These are phyloP conservation scores for Desmophyllum pertusum DNA, from an alignment of 92 coral and sea anemone genomes.

Conservation along the genomic window DNA sequence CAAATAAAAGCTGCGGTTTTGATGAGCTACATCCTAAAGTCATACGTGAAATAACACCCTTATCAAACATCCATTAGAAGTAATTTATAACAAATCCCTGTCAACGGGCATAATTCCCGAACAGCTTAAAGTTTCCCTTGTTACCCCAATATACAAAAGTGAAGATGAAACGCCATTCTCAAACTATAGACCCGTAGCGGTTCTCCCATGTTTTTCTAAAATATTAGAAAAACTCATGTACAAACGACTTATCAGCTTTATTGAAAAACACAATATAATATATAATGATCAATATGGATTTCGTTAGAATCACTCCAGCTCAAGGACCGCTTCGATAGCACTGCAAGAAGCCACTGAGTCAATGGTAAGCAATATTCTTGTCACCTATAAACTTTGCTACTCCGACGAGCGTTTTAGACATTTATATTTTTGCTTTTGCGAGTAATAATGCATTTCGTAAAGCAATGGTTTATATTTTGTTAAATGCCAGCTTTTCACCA, in stretches of 20 bases:
- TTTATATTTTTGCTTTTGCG: too few relatives aligned
- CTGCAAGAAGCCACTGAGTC: too few relatives aligned
- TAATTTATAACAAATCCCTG: background rate
- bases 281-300: background rate
- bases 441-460: too few relatives aligned
- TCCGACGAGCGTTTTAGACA: too few relatives aligned
- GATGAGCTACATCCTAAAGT: background rate
- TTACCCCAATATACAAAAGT: background rate
- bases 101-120: background rate
- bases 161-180: constrained; percentile 6
- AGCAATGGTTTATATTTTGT: too few relatives aligned
- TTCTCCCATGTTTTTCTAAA: background rate
- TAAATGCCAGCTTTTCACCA: too few relatives aligned
- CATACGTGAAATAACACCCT: background rate
- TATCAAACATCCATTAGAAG: background rate
- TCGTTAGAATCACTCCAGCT: background rate
- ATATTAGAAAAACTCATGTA: background rate
- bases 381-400: too few relatives aligned
- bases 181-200: too few relatives aligned
- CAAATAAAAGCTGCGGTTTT: background rate
- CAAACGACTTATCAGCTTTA: too few relatives aligned
- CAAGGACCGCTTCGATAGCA: too few relatives aligned
- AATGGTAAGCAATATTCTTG: too few relatives aligned
- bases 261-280: background rate
- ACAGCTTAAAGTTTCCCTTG: background rate